Evolutionary conservation across 2,888 invertebrate genomes (phyloP), one percentile per base, ranked within the genome.

Genomic region (Mythimna ferrago): DNA sequence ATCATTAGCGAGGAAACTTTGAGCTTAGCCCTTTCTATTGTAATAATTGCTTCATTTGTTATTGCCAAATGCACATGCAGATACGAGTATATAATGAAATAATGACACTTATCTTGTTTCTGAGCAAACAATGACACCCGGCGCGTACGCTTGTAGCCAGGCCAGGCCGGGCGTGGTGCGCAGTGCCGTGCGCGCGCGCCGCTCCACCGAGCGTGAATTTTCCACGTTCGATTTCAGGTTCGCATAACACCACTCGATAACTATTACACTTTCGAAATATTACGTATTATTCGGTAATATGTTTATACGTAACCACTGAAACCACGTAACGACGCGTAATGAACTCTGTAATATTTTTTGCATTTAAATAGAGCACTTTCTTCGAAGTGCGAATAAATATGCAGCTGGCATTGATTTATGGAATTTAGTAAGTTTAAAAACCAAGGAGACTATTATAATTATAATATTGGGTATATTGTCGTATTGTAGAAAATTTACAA

Each of bases 211-310:
- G 95, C 96, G 90, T 95, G 93, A 95, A 94, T 94, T 94, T 95
- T 96, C 95, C 95, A 95, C 95, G 92, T 95, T 95, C 93, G 94
- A 92, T 94, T 96, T 95, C 95, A 94, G 94, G 90, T 89, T 92
- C 93, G 89, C 94, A 91, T 94, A 95, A 95, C 93, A 88, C 88
- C 84, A 91, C 92, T 90, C 91, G 92, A 94, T 95, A 94, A 94
- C 91, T 92, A 93, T 95, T 93, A 94, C 90, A 90, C 93, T 95
- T 94, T 93, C 94, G 91, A 92, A 94, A 93, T 91, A 93, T 96
- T 96, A 95, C 94, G 94, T 93, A 91, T 87, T 93, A 93, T 94
- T 94, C 93, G 93, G 92, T 96, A 95, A 96, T 92, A 88, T 82
- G 44, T 71, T 75, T 73, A 81, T 88, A 91, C 93, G 94, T 94